phyloP scores from a whole-genome alignment of 2,113 vertebrate species.

The Platycercus adscitus region DNA sequence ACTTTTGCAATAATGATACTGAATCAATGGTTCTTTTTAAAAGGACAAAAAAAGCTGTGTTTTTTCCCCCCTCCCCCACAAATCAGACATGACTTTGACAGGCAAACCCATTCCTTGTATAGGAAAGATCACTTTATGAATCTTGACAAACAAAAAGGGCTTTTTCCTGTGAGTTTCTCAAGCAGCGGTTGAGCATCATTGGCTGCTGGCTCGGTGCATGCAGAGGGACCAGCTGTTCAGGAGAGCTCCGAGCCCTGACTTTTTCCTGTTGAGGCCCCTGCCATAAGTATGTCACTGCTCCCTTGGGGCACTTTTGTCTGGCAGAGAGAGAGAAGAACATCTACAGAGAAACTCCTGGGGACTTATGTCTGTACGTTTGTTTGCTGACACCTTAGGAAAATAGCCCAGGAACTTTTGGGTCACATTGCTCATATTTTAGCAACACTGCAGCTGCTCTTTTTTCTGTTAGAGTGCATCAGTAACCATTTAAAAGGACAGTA shows the following conservation, averaged over 20 bases:
- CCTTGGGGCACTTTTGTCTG: conserved; percentile 45
- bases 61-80: no score
- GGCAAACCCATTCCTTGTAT: not conserved
- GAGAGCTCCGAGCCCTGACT: not conserved
- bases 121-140: not conserved
- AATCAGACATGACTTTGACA: not conserved
- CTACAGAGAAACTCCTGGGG: conserved; percentile 6
- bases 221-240: conserved; percentile 43
- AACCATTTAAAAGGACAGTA: not conserved
- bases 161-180: not conserved
- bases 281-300: conserved; percentile 53
- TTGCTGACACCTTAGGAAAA: conserved; percentile 46
- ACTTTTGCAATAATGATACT: not conserved
- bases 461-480: not conserved
- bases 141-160: not conserved
- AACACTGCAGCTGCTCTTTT: conserved; percentile 50
- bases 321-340: not conserved
- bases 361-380: not conserved
- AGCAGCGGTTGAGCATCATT: not conserved
- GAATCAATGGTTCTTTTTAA: not conserved
- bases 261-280: not conserved
- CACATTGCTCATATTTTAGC: not conserved
- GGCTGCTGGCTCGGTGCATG: not conserved
- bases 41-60: not conserved
- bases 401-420: conserved; percentile 31